A percentile compares a stretch with the other conserved stretches of the same genome.
phyloP scores from a whole-genome alignment of 2,113 vertebrate genomes.

The Platycercus adscitus region DNA sequence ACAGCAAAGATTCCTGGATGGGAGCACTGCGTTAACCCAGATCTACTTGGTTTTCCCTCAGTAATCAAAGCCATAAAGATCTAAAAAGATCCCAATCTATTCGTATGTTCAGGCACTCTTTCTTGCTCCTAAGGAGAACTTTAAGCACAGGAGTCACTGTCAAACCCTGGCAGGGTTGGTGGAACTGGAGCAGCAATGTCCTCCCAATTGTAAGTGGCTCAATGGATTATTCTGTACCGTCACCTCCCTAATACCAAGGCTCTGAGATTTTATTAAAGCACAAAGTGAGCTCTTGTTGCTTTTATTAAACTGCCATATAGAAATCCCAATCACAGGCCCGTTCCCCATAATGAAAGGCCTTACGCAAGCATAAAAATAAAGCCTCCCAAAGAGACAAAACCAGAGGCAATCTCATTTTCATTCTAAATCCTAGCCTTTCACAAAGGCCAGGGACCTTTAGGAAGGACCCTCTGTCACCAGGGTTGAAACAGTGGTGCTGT shows the following conservation, averaged over 20 bases:
- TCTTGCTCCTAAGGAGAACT: background rate
- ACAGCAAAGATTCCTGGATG: background rate
- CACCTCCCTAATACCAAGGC: background rate
- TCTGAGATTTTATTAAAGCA: background rate
- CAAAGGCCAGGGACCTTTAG: background rate
- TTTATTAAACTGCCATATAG: background rate
- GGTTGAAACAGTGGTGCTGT: background rate
- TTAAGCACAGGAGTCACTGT: background rate
- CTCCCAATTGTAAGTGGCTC: background rate
- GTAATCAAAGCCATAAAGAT: background rate
- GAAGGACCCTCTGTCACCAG: background rate
- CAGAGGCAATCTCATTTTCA: background rate
- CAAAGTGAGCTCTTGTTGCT: background rate
- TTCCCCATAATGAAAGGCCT: background rate
- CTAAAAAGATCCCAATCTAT: background rate
- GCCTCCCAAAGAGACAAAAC: background rate
- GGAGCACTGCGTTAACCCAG: background rate
- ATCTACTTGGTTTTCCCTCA: background rate
- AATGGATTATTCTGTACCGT: background rate
- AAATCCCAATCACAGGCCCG: background rate
- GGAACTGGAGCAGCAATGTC: background rate
- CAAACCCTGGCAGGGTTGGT: background rate
- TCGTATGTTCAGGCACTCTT: background rate
- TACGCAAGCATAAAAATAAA: background rate
- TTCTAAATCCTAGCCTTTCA: background rate